Percentiles rank a stretch among this genome's conserved stretches.
phyloP scores from a whole-genome alignment of 2,888 invertebrate genomes.

The Microplitis manilae region DNA sequence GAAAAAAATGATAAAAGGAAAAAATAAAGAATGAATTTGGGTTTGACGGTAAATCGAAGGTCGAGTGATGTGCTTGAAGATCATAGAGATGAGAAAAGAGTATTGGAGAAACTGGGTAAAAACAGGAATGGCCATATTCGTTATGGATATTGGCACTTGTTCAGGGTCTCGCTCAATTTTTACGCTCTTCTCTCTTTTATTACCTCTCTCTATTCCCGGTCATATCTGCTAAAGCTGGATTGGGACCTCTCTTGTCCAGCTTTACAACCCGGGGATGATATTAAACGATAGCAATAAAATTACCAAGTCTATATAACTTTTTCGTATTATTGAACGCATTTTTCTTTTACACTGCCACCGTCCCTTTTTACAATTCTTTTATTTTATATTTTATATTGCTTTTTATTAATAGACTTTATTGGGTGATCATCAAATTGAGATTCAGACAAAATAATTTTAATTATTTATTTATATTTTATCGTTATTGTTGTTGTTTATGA shows the following conservation, averaged over 20 bases:
- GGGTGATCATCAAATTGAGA: too few relatives aligned
- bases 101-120: slow-evolving; percentile 15
- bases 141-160: slow-evolving; percentile 38
- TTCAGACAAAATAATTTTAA: background rate
- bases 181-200: slow-evolving; percentile 5
- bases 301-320: background rate
- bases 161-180: slow-evolving; percentile 13
- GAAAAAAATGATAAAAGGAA: background rate
- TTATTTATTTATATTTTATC: background rate
- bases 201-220: background rate
- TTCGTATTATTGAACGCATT: background rate
- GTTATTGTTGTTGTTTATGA: slow-evolving; percentile 7
- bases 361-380: background rate
- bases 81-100: background rate
- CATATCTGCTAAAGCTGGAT: slow-evolving; percentile 19
- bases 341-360: background rate
- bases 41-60: slow-evolving; percentile 21
- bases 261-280: slow-evolving; percentile 6
- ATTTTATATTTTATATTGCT: background rate
- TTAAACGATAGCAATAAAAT: slow-evolving; percentile 4
- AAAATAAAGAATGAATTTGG: slow-evolving; percentile 10
- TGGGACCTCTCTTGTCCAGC: slow-evolving; percentile 2
- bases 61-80: slow-evolving; percentile 1
- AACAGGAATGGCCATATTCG: slow-evolving; percentile 35
- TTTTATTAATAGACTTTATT: background rate